Base-by-base conservation (phyloP, 2,113 vertebrate species). In the Nematolebias whitei region DNA sequence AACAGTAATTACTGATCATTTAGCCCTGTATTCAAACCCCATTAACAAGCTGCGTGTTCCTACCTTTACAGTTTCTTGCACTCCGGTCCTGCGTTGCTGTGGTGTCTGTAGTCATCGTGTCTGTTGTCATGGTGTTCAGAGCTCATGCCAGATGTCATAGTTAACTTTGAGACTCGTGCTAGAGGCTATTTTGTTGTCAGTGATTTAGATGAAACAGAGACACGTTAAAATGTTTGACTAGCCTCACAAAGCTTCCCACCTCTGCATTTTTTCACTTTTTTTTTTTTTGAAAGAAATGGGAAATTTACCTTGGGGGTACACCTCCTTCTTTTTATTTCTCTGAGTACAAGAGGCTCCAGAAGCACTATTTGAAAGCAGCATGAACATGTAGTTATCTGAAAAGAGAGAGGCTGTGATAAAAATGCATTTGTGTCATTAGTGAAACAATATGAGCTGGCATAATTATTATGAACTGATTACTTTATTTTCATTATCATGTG, bases 101-200 rank as follows among this genome's bases (percentile, higher is more conserved):
- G 60, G 89, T 84, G 92, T 94, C 89, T 93, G 87, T 89, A 93
- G 88, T 92, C 89, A 82, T 81, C 84, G 71, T 92, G 91, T 93
- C 85, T 88, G 90, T 92, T 94, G 90, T 94, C 91, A 91, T 90
- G 89, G 81, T 92, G 91, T 93, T 93, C 92, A 88, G 92, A 93
- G 92, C 77, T 92, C 88, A 92, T 94, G 93, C 93, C 93, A 93
- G 91, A 93, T 93, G 92, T 92, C 92, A 91, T 91, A 94, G 88
- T 91, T 93, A 93, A 91, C 88, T 91, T 92, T 94, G 93, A 84
- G 86, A 94, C 82, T 87, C 89, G 85, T 82, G 90, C 91, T 94
- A 85, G 90, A 92, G 87, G 87, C 91, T 93, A 91, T 66, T 94
- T 92, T 93, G 92, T 92, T 95, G 91, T 93, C 91, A 90, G 82